Evolutionary conservation across 2,113 vertebrate genomes (phyloP).

Genomic region (Hepsetus odoe): DNA sequence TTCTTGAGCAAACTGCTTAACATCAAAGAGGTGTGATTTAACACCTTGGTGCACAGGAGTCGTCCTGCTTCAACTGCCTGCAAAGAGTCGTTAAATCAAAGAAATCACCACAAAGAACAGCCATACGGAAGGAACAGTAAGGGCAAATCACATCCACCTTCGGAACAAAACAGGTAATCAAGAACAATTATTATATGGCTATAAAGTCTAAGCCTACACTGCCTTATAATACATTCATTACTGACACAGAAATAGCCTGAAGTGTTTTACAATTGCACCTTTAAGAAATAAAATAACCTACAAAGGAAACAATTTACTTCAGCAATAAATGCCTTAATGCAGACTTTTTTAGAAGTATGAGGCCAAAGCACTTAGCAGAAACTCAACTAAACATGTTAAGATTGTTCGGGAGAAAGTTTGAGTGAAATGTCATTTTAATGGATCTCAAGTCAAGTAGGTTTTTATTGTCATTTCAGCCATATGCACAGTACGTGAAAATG

Average conservation of each 20-base stretch:
- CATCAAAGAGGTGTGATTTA: constrained; percentile 65
- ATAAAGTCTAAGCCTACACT: background rate
- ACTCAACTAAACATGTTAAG: background rate
- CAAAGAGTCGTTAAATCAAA: constrained; percentile 55
- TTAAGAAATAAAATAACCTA: background rate
- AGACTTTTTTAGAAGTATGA: background rate
- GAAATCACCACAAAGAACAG: constrained; percentile 29
- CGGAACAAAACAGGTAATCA: background rate
- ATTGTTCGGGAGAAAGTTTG: too few species aligned
- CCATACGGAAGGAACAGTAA: constrained; percentile 3
- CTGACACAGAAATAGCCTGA: background rate
- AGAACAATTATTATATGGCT: background rate
- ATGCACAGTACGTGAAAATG: too few species aligned
- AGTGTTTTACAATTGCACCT: background rate
- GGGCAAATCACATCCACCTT: constrained; percentile 30
- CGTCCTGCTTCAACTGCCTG: constrained; percentile 50
- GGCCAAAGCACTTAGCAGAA: background rate
- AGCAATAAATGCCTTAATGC: too few species aligned
- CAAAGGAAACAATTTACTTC: background rate
- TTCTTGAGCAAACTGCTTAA: constrained; percentile 62
- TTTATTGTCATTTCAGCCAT: too few species aligned
- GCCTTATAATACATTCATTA: background rate
- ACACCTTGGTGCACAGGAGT: constrained; percentile 64
- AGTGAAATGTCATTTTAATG: too few species aligned
- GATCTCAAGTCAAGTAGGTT: too few species aligned